Base-by-base conservation (phyloP, 2,113 vertebrate genomes). In the Upupa epops region DNA sequence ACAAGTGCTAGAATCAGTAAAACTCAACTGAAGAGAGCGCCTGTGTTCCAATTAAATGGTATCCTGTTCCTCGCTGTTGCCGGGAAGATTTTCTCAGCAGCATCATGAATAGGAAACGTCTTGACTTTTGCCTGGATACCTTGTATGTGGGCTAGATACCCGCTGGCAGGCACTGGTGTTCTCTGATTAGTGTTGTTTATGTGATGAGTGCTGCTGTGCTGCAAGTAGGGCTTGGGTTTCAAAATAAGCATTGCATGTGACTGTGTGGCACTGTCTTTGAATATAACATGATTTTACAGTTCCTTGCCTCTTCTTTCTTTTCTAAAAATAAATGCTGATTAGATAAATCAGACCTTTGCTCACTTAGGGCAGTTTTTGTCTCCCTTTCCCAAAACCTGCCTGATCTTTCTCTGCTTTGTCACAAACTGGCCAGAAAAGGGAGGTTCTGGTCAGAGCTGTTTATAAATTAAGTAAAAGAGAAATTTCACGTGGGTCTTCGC, bases 201-300 rank as follows among this genome's bases (percentile, higher is more conserved):
- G 86, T 71, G 52, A 54, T 0, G 15, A 70, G 49, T 26, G 56
- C 54, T 78, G 55, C 86, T 83, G 86, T 82, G 86, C 68, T 65
- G 45, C 81, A 55, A 75, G 84, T 63, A 69, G 66, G 45, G 51
- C 42, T 90, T 84, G 70, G 70, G 45, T 91, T 94, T 90, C 76
- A 92, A 80, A 94, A 77, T 52, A 88, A 87, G 69, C 88, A 90
- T 84, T 92, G 63, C 86, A 42, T 66, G 55, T 86, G 90, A 78
- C 74, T 68, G 31, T 69, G 0, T 78, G 66, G 28, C 46, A 54
- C 8, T 73, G 66, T 36, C 80, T 93, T 74, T 71, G 72, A 76
- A 64, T 72, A 9, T 84, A 72, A 70, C 40, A 19, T 31, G 64
- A 54, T 88, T 69, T 81, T 84, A 56, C 83, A 84, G 77, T 71